A percentile compares a stretch with the other conserved stretches of the same genome.
Conservation (phyloP, 1,140 invertebrate genomes). For the Telenomus remus region DNA sequence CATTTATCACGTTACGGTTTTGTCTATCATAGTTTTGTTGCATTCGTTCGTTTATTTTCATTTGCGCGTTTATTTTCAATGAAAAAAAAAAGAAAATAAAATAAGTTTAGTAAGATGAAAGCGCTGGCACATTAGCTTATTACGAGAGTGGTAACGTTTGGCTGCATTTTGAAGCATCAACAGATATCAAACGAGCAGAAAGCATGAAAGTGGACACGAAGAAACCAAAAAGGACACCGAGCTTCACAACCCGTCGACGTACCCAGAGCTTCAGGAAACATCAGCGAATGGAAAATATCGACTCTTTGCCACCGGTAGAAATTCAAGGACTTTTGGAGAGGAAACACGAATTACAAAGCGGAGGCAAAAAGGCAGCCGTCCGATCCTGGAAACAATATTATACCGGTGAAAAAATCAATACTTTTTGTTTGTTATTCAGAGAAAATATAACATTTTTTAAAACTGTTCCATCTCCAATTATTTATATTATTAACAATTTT, state of each 20-base stretch:
- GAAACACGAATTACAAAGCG: slow-evolving; percentile 95
- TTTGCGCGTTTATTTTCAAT: background rate
- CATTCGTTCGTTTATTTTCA: slow-evolving; percentile 26
- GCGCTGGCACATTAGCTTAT: background rate
- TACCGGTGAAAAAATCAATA: slow-evolving; percentile 77
- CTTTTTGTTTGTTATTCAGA: too few relatives aligned
- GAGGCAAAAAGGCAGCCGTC: slow-evolving; percentile 94
- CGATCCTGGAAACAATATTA: slow-evolving; percentile 97
- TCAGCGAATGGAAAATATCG: slow-evolving; percentile 82
- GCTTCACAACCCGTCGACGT: slow-evolving; percentile 92
- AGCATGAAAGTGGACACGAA: slow-evolving; percentile 88
- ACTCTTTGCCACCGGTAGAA: slow-evolving; percentile 90
- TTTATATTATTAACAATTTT: too few relatives aligned
- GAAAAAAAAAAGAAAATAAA: too few relatives aligned
- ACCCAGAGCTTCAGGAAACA: slow-evolving; percentile 92
- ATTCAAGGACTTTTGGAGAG: slow-evolving; percentile 94
- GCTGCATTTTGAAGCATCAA: slow-evolving; percentile 71
- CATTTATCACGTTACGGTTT: slow-evolving; percentile 18
- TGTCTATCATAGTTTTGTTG: slow-evolving; percentile 26
- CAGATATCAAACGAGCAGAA: slow-evolving; percentile 87
- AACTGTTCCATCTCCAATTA: too few relatives aligned
- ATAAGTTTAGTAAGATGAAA: background rate
- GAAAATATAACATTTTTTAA: too few relatives aligned
- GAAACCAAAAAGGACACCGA: slow-evolving; percentile 92
- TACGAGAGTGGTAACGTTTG: slow-evolving; percentile 3